These are phyloP conservation scores for Scaptomyza tumidula DNA, from an alignment of 2,888 invertebrate genomes.

Conservation along the genomic window DNA sequence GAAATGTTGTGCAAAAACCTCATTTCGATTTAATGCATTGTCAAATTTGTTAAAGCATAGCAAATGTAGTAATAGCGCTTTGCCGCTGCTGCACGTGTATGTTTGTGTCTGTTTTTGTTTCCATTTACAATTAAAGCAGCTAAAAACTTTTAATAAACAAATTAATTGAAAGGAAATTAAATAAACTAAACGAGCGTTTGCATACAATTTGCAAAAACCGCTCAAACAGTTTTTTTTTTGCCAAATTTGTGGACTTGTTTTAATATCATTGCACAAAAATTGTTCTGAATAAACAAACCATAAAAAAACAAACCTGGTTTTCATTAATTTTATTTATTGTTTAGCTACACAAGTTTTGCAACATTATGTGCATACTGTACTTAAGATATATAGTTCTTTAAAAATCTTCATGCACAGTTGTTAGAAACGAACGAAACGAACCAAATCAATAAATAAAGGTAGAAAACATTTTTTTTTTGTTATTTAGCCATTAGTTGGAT, in stretches of 20 bases:
- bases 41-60: slow-evolving; percentile 34
- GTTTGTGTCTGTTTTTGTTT: neutral
- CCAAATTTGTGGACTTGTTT: neutral
- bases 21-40: slow-evolving; percentile 34
- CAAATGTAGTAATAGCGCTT: slow-evolving; percentile 14
- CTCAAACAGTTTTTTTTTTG: neutral
- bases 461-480: too few relatives aligned
- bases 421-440: too few relatives aligned
- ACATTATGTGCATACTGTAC: neutral
- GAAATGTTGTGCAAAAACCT: slow-evolving; percentile 21
- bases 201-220: neutral
- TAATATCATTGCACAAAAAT: neutral
- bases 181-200: neutral
- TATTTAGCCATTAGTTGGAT: too few relatives aligned
- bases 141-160: slow-evolving; percentile 1
- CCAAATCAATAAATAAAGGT: too few relatives aligned
- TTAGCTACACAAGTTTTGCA: neutral
- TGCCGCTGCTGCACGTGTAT: neutral
- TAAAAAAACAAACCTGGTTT: neutral
- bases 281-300: neutral
- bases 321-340: neutral
- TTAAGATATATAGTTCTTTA: neutral
- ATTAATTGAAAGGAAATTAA: slow-evolving; percentile 3
- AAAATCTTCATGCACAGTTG: too few relatives aligned
- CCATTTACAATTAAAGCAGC: slow-evolving; percentile 12